A percentile compares a stretch with the other conserved stretches of the same genome.
These are phyloP conservation scores for Serrognathus titanus DNA, from an alignment of 2,888 invertebrate genomes.

Conservation along the genomic window DNA sequence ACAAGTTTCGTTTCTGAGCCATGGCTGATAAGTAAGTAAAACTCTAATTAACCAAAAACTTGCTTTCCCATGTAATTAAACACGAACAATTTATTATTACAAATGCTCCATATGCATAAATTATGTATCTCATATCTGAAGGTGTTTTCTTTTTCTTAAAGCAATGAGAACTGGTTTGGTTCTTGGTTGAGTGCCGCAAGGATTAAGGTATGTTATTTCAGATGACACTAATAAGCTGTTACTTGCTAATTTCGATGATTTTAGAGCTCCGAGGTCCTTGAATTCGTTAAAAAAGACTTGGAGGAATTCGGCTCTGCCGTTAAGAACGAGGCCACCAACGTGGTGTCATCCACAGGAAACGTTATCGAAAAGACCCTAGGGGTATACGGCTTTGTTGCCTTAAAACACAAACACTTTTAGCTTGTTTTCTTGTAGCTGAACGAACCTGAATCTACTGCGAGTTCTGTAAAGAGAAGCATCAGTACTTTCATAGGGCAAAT, in stretches of 20 bases:
- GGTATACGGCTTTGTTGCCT: conserved; percentile 44
- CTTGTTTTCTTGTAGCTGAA: conserved; percentile 56
- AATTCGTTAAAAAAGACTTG: conserved; percentile 73
- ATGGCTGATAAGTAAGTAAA: conserved; percentile 34
- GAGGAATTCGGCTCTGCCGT: conserved; percentile 72
- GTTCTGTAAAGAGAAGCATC: conserved; percentile 68
- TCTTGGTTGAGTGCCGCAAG: conserved; percentile 48
- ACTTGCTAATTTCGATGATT: background rate
- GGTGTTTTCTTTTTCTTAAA: conserved; percentile 23
- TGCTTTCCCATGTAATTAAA: too few relatives aligned
- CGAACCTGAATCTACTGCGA: conserved; percentile 68
- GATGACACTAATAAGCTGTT: background rate
- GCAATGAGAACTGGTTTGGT: conserved; percentile 45
- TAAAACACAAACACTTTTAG: conserved; percentile 2
- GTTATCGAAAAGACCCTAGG: conserved; percentile 68
- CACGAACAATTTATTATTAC: conserved; percentile 1
- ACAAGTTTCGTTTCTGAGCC: background rate
- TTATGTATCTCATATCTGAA: conserved; percentile 4
- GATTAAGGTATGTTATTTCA: conserved; percentile 39
- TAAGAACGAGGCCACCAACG: conserved; percentile 66
- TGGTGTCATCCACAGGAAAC: conserved; percentile 63
- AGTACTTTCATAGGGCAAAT: conserved; percentile 70
- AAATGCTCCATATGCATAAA: conserved; percentile 8
- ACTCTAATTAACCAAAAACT: conserved; percentile 3
- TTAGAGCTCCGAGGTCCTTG: conserved; percentile 70